Conservation (phyloP, 2,888 invertebrate genomes). For the Drosophila cognata region DNA sequence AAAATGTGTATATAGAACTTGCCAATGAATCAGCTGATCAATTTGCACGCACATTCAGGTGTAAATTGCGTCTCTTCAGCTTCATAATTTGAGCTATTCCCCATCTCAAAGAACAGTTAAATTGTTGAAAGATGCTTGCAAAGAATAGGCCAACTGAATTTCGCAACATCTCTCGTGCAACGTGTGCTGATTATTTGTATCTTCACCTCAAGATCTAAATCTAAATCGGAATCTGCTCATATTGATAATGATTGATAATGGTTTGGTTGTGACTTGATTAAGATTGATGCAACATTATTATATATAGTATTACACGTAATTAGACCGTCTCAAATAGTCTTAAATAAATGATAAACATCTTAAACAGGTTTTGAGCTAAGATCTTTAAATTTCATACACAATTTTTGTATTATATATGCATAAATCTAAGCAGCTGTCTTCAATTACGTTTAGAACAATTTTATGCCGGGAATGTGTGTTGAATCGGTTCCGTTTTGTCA, state of each 20-base stretch:
- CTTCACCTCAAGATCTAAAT: neutral
- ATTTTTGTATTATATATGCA: neutral
- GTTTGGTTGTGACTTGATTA: constrained; percentile 1
- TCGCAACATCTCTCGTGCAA: neutral
- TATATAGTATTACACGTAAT: neutral
- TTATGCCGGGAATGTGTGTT: neutral
- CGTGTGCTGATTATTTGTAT: constrained; percentile 1
- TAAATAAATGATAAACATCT: neutral
- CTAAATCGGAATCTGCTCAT: neutral
- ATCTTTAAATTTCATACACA: neutral
- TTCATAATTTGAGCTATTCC: constrained; percentile 25
- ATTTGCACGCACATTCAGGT: constrained; percentile 35
- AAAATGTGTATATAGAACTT: constrained; percentile 58
- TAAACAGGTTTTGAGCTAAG: neutral
- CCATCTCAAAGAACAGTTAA: constrained; percentile 11
- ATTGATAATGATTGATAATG: neutral
- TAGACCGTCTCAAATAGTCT: neutral
- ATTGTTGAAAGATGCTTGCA: neutral
- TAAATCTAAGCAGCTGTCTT: neutral
- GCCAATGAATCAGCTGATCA: constrained; percentile 46
- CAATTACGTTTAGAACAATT: neutral
- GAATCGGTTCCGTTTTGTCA: neutral
- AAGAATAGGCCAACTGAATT: neutral
- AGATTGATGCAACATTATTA: neutral
- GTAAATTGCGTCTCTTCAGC: constrained; percentile 17